A percentile compares a stretch with the other conserved stretches of the same genome.
Evolutionary conservation across 2,113 vertebrate genomes (phyloP).

Genomic region (Myotis lucifugus): DNA sequence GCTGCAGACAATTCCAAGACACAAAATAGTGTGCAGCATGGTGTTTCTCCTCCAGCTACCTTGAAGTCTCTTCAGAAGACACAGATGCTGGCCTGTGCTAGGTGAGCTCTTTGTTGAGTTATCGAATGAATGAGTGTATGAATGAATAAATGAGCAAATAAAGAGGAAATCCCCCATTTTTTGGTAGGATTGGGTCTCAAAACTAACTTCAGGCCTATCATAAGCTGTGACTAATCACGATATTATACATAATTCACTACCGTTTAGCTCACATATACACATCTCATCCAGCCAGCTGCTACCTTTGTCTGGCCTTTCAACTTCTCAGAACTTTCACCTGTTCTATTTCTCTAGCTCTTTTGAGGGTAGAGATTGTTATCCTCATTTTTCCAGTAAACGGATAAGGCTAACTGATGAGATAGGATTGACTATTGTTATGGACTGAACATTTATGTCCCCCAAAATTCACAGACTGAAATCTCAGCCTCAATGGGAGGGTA

Average conservation of each 20-base stretch:
- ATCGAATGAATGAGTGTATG: background rate
- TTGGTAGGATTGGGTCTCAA: background rate
- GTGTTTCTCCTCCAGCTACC: background rate
- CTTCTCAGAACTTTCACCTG: background rate
- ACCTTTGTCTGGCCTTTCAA: background rate
- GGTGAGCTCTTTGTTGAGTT: background rate
- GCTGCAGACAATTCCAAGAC: background rate
- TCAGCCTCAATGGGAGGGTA: background rate
- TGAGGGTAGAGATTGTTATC: background rate
- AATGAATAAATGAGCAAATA: too few species aligned
- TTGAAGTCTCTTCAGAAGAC: background rate
- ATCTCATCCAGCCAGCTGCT: background rate
- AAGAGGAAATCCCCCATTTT: background rate
- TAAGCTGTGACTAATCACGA: background rate
- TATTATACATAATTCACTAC: background rate
- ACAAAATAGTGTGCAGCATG: background rate
- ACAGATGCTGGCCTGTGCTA: too few species aligned
- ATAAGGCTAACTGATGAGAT: background rate
- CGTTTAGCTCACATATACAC: background rate
- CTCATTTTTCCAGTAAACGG: background rate
- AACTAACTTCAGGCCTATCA: background rate
- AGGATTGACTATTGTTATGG: background rate
- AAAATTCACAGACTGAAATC: background rate
- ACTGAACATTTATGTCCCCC: background rate
- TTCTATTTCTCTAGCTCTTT: background rate